Percentiles rank a stretch among this genome's conserved stretches.
These are phyloP conservation scores for Pseudoatta argentina DNA, from an alignment of 1,140 invertebrate genomes.

Conservation along the genomic window DNA sequence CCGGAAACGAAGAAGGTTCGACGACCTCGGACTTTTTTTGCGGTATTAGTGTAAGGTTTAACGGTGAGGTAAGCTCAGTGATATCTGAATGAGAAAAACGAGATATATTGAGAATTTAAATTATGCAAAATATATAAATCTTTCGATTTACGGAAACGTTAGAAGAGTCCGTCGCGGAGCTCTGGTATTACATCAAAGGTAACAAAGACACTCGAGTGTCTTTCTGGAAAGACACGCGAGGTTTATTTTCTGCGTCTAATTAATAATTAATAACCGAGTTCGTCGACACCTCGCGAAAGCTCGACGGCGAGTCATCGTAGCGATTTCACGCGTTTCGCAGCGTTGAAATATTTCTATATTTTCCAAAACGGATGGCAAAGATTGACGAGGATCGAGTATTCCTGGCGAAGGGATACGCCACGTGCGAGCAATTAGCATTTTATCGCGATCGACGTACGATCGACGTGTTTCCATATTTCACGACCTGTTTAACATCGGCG, in stretches of 20 bases:
- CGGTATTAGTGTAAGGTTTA: not conserved
- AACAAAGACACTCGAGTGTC: too few species aligned
- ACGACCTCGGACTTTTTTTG: not conserved
- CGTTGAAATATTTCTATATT: not conserved
- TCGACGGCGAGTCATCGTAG: not conserved
- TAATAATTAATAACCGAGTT: constrained; percentile 12
- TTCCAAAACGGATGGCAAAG: not conserved
- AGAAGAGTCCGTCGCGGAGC: too few species aligned
- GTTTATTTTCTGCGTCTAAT: not conserved
- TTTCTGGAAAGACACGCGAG: not conserved
- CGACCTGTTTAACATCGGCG: constrained; percentile 2
- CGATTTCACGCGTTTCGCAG: not conserved
- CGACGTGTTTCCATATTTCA: not conserved
- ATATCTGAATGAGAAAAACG: not conserved
- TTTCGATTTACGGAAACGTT: too few species aligned
- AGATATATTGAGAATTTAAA: not conserved
- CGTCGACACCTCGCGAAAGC: constrained; percentile 3
- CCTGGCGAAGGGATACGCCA: not conserved
- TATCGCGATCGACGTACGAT: not conserved
- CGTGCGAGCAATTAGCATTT: constrained; percentile 28
- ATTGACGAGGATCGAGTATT: not conserved
- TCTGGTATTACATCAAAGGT: not conserved
- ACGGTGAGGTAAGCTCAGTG: not conserved
- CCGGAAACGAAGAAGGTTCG: not conserved
- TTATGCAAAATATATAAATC: too few species aligned